Conservation (phyloP, 2,113 vertebrate genomes). For the Rhinopomastus cyanomelas region DNA sequence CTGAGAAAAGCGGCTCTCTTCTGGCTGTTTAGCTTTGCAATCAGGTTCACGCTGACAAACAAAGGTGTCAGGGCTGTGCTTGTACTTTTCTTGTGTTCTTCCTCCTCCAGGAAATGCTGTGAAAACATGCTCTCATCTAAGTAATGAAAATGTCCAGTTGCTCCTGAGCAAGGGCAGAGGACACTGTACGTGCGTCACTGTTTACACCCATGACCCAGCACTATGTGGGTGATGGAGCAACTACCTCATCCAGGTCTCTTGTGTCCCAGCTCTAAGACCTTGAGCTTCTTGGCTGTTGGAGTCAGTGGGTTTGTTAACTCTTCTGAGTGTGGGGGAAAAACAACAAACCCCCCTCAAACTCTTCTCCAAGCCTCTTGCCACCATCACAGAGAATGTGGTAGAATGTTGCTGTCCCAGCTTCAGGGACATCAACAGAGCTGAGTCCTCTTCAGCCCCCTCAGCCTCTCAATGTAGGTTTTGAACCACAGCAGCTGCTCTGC, state of each 20-base stretch:
- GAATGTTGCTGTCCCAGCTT: neutral
- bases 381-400: neutral
- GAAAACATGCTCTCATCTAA: neutral
- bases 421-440: neutral
- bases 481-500: neutral
- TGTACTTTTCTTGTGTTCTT: neutral
- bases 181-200: neutral
- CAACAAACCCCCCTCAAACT: neutral
- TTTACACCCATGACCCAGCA: neutral
- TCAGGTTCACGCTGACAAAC: neutral
- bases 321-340: too few species aligned
- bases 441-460: neutral
- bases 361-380: neutral
- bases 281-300: neutral
- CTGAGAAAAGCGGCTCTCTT: neutral
- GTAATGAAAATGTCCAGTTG: neutral
- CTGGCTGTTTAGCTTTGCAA: neutral
- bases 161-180: neutral
- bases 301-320: neutral
- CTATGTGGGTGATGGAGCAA: neutral
- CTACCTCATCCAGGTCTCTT: neutral
- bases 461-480: neutral
- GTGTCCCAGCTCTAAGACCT: neutral
- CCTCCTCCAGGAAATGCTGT: neutral
- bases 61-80: too few species aligned